Conservation (phyloP, 2,888 invertebrate genomes). For the Lochmaea capreae region DNA sequence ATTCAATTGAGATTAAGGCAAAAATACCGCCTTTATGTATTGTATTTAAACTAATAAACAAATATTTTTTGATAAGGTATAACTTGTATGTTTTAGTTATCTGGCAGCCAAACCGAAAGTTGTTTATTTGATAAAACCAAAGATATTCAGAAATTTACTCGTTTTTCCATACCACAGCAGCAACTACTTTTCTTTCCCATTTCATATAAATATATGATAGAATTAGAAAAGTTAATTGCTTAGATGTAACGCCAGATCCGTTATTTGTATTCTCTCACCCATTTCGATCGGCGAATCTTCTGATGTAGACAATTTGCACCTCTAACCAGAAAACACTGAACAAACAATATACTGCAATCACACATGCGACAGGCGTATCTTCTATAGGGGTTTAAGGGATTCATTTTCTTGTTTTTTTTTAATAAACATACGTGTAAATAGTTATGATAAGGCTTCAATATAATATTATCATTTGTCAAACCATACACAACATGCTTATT, state of each 20-base stretch:
- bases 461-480: too few relatives aligned
- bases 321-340: not conserved
- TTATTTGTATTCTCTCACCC: constrained; percentile 3
- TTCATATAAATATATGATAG: not conserved
- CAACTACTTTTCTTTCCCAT: too few relatives aligned
- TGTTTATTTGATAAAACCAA: not conserved
- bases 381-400: not conserved
- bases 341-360: constrained; percentile 3
- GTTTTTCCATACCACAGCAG: not conserved
- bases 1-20: constrained; percentile 46
- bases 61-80: constrained; percentile 39
- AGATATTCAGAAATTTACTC: not conserved
- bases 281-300: constrained; percentile 7
- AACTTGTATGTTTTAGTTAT: constrained; percentile 8
- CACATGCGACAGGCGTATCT: not conserved
- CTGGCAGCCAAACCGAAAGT: not conserved
- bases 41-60: constrained; percentile 45
- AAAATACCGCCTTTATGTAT: constrained; percentile 44
- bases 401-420: not conserved
- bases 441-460: too few relatives aligned
- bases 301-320: constrained; percentile 3
- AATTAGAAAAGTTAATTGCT: not conserved
- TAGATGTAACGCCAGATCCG: not conserved
- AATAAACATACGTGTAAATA: too few relatives aligned
- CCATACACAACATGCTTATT: too few relatives aligned